Base-by-base conservation (phyloP, 1,140 invertebrate genomes). In the Anagrus nilaparvatae region DNA sequence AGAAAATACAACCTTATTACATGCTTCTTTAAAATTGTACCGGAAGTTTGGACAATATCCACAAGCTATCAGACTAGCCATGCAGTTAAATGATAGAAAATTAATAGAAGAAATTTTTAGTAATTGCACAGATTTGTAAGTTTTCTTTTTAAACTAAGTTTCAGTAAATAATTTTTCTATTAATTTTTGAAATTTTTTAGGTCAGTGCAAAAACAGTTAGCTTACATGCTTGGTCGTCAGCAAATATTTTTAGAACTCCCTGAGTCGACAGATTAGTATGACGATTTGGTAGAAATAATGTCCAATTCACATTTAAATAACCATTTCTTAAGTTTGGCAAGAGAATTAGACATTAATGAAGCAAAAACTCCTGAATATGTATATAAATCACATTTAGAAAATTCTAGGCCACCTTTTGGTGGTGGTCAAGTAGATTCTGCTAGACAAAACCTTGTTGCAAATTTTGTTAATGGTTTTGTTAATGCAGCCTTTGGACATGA, bases 301-400 rank as follows among this genome's bases (percentile, higher is more conserved):
- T 88, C 92, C 0, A 99, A 99, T 70, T 81, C 88, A 3, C 87
- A 97, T 52, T 73, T 99, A 18, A 97, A 97, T 65, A 88, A 90
- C 58, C 89, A 99, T 56, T 99, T 98, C 58, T 69, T 97, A 2
- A 92, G 91, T 55, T 71, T 99, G 35, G 97, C 86, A 3, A 82
- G 96, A 65, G 97, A 99, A 77, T 76, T 99, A 57, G 97, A 99
- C 61, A 99, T 99, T 51, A 95, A 98, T 85, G 95, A 99, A 61
- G 91, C 97, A 0, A 99, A 99, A 71, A 94, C 92, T 6, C 96
- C 97, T 0, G 96, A 99, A 65, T 96, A 98, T 67, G 95, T 99
- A 9, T 99, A 99, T 70, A 99, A 99, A 69, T 91, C 90, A 7
- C 95, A 98, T 74, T 69, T 99, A 44, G 96, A 99, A 63, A 95